phyloP scores from a whole-genome alignment of 2,113 vertebrate species.

The Rutilus rutilus region DNA sequence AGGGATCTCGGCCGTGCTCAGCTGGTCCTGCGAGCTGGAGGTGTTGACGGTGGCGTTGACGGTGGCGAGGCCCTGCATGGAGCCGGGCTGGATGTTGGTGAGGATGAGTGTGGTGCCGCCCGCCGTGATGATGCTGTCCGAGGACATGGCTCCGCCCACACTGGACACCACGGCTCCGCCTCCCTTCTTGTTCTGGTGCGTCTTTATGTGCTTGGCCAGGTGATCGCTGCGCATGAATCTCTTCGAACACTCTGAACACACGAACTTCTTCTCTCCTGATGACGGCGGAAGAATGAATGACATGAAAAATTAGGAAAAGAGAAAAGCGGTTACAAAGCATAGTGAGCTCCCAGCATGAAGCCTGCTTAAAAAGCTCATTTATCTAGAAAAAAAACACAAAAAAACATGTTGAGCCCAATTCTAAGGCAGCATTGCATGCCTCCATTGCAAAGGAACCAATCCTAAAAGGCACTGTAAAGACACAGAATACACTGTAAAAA shows the following conservation, averaged over 20 bases:
- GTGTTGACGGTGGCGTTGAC: conserved; percentile 81
- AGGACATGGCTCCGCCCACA: conserved; percentile 86
- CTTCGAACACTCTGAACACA: conserved; percentile 98
- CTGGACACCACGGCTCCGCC: conserved; percentile 86
- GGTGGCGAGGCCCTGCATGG: conserved; percentile 90
- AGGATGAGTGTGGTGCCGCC: conserved; percentile 98
- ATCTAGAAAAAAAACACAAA: neutral
- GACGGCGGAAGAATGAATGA: conserved; percentile 42
- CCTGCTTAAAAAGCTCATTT: neutral
- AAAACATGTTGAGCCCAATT: no score
- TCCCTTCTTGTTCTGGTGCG: conserved; percentile 99
- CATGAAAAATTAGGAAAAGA: neutral
- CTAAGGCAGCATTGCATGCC: no score
- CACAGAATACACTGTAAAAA: no score
- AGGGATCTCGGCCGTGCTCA: conserved; percentile 95
- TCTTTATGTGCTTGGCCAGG: conserved; percentile 99
- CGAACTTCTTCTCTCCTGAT: conserved; percentile 99
- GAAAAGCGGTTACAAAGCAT: neutral
- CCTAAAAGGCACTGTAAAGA: no score
- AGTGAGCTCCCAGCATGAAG: neutral
- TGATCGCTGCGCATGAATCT: conserved; percentile 99
- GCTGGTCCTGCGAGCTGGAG: conserved; percentile 91
- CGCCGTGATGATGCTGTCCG: conserved; percentile 94
- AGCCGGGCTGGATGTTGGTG: conserved; percentile 96
- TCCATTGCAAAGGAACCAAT: no score